Evolutionary conservation across 2,888 invertebrate species (phyloP).

Genomic region (Patella ulyssiponensis): DNA sequence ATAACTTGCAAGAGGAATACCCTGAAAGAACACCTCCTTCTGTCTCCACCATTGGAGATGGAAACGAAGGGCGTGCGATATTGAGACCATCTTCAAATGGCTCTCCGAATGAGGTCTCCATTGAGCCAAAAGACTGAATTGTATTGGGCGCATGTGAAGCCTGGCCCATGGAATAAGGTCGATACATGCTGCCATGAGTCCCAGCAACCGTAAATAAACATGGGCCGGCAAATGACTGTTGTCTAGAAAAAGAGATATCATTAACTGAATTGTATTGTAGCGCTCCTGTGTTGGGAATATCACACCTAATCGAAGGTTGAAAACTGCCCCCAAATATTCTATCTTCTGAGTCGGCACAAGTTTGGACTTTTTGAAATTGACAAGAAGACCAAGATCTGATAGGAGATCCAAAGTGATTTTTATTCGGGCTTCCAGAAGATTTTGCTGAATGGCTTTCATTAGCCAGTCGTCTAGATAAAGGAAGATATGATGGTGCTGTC

Average conservation of each 20-base stretch:
- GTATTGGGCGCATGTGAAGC: background rate
- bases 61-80: background rate
- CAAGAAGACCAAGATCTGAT: background rate
- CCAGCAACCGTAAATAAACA: no score
- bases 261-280: background rate
- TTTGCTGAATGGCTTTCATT: background rate
- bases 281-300: background rate
- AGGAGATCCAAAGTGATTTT: background rate
- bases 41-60: background rate
- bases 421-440: background rate
- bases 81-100: background rate
- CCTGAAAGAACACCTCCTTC: background rate
- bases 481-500: background rate
- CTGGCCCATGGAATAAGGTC: background rate
- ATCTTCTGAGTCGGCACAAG: background rate
- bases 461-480: background rate
- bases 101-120: background rate
- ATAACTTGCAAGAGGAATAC: background rate
- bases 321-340: background rate
- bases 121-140: background rate
- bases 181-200: slow-evolving; percentile 4
- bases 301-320: background rate
- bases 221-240: background rate
- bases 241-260: background rate
- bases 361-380: background rate